Conservation (phyloP, 2,113 vertebrate species). For the Chascanopsetta lugubris region DNA sequence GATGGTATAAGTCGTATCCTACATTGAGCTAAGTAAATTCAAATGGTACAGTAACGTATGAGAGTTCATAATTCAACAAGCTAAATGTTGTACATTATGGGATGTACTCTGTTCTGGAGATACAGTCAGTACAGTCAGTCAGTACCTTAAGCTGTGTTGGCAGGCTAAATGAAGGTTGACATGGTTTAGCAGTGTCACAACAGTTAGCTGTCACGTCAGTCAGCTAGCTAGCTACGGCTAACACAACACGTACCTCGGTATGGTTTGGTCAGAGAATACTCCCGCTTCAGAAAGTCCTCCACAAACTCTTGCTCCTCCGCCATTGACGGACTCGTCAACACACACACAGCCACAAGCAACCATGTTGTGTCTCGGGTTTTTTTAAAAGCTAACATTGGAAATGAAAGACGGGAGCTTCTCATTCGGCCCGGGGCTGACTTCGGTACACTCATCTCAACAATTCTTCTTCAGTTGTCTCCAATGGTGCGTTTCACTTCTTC, state of each 20-base stretch:
- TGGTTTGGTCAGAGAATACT: conserved; percentile 90
- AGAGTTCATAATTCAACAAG: too few species aligned
- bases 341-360: conserved; percentile 50
- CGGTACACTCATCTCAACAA: conserved; percentile 77
- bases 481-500: not conserved
- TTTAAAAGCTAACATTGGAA: conserved; percentile 22
- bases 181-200: not conserved
- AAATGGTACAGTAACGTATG: too few species aligned
- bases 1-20: too few species aligned
- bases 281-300: conserved; percentile 91
- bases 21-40: too few species aligned
- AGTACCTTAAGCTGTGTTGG: not conserved
- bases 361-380: conserved; percentile 37
- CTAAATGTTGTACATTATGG: too few species aligned
- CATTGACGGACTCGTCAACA: conserved; percentile 40
- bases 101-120: too few species aligned
- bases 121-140: not conserved
- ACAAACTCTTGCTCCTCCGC: conserved; percentile 77
- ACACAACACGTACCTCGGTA: conserved; percentile 90
- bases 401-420: conserved; percentile 27
- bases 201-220: not conserved
- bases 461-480: not conserved
- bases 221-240: too few species aligned
- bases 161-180: not conserved
- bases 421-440: conserved; percentile 3